Evolutionary conservation across 2,797 vertebrate genomes (phyloP), one percentile per base, ranked within the genome.

Genomic region (Muscicapa striata): DNA sequence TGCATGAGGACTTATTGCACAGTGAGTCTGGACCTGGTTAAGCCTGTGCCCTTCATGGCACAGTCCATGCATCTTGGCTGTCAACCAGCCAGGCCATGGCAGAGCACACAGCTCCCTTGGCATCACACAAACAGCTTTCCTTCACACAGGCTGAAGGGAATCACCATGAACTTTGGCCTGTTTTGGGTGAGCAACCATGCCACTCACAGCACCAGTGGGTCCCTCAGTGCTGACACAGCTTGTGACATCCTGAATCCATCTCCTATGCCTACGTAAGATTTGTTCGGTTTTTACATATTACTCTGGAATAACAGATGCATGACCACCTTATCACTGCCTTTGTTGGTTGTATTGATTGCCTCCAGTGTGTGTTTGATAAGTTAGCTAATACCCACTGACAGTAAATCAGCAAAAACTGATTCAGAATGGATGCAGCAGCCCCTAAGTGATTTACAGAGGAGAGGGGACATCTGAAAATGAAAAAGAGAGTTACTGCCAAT

Each of bases 121-220:
- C 24, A 43, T 36, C 72, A 18, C 1, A 2, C 34, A 61, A 23
- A n/a, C 43, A 74, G 15, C 19, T 91, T 52, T 74, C 59, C 52
- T 79, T 79, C 38, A 13, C 27, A 2, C 8, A 34, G 36, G 57
- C 59, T 40, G 24, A 77, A 77, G 27, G 36, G 36, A 80, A 26
- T 43, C 0, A 3, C 27, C 24, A 36, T 0, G 0, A 36, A 38
- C 48, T 11, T 67, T 69, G 36, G 17, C 11, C 24, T 43, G 2
- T n/a, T 46, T 61, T 1, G 1, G 29, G 24, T 43, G n/a, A 48
- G 17, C 13, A 79, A 3, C 63, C 27, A 29, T 10, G 67, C 3
- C 24, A 48, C 21, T 19, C 66, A 57, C 0, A 1, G 43, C 68
- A 64, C 36, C 4, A 3, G 8, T 24, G 27, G 13, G 29, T 86